Conservation (phyloP, 2,113 vertebrate species). For the Xyliphius kryptos region DNA sequence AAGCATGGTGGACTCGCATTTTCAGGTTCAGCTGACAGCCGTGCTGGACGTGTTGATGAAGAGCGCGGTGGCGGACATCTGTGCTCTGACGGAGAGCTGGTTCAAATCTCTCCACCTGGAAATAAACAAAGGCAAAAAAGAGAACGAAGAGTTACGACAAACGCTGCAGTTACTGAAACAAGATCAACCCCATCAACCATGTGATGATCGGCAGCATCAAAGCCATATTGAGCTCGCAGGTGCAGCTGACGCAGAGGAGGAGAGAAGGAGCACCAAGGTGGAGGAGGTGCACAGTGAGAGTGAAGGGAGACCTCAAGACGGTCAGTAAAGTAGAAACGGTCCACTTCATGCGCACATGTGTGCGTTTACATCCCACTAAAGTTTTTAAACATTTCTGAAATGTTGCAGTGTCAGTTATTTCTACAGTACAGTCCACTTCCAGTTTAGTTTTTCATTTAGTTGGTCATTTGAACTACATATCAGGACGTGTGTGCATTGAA, state of each 20-base stretch:
- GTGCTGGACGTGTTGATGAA: slow-evolving; percentile 29
- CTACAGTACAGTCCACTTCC: no score
- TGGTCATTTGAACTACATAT: no score
- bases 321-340: background rate
- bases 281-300: slow-evolving; percentile 1
- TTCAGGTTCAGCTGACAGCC: slow-evolving; percentile 30
- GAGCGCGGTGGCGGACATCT: slow-evolving; percentile 26
- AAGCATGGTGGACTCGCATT: slow-evolving; percentile 23
- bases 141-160: slow-evolving; percentile 18
- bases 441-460: no score
- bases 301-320: slow-evolving; percentile 12
- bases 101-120: slow-evolving; percentile 18
- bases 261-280: background rate
- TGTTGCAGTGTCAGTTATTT: no score
- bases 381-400: no score
- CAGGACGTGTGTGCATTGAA: no score
- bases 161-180: slow-evolving; percentile 8
- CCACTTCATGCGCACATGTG: background rate
- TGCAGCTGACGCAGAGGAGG: background rate
- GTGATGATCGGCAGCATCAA: background rate
- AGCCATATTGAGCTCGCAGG: background rate
- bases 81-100: slow-evolving; percentile 27
- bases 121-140: slow-evolving; percentile 10
- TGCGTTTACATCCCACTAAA: background rate
- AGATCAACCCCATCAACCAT: background rate